Conservation (phyloP, 2,113 vertebrate species). For the Shinisaurus crocodilurus region DNA sequence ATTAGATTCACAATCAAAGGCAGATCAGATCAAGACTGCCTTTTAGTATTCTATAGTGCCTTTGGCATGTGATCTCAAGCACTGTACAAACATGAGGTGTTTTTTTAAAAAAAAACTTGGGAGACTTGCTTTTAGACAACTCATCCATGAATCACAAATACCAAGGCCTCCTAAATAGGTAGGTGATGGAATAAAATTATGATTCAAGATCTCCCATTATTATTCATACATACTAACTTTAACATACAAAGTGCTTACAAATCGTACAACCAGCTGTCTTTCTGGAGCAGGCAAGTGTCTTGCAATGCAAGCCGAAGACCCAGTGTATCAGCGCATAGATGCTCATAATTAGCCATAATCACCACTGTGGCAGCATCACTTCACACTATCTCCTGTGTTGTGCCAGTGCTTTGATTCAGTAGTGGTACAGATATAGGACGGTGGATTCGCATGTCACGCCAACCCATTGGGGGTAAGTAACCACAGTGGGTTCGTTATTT, state of each 20-base stretch:
- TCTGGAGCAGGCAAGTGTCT: neutral
- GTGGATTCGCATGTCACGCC: too few relatives aligned
- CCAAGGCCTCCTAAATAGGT: neutral
- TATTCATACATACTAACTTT: neutral
- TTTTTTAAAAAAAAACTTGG: neutral
- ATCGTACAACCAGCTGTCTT: neutral
- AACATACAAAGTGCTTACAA: constrained; percentile 4
- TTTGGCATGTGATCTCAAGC: neutral
- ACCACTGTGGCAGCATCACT: neutral
- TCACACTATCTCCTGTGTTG: neutral
- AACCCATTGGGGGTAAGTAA: too few relatives aligned
- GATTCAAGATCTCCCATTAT: neutral
- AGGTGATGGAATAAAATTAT: neutral
- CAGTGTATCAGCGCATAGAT: neutral
- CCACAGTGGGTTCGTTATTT: too few relatives aligned
- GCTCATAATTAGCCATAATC: neutral
- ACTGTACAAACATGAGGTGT: neutral
- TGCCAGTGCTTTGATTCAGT: neutral
- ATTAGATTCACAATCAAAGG: neutral
- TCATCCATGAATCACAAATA: neutral
- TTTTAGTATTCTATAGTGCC: too few relatives aligned
- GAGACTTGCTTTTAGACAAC: neutral
- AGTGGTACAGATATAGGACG: neutral
- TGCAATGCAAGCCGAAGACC: neutral
- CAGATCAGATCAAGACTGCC: neutral